Evolutionary conservation across 2,113 vertebrate genomes (phyloP).

Genomic region (Neodon shergylaensis): DNA sequence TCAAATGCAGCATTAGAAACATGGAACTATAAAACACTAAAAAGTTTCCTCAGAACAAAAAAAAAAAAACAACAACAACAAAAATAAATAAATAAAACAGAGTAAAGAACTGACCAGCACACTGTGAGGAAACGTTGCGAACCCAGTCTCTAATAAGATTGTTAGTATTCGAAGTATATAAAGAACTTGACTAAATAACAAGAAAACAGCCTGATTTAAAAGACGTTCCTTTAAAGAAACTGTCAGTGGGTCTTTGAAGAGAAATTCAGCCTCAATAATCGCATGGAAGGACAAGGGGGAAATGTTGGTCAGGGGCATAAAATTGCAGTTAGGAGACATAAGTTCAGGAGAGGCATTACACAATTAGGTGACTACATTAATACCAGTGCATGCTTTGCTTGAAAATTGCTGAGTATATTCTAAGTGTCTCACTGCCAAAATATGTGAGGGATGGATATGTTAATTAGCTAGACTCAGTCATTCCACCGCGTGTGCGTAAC

Average conservation of each 20-base stretch:
- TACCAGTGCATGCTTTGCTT: background rate
- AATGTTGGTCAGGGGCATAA: background rate
- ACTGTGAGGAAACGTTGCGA: background rate
- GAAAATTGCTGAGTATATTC: slow-evolving; percentile 26
- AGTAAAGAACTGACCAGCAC: background rate
- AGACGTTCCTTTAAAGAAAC: background rate
- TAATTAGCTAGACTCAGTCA: slow-evolving; percentile 12
- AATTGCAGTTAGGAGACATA: background rate
- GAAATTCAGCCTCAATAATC: background rate
- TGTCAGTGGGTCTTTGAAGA: background rate
- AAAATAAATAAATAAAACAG: background rate
- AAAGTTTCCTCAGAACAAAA: background rate
- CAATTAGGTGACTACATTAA: slow-evolving; percentile 4
- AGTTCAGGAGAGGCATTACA: background rate
- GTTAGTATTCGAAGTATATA: background rate
- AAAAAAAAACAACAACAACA: too few species aligned
- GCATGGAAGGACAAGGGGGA: background rate
- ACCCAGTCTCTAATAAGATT: background rate
- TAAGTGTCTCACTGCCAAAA: background rate
- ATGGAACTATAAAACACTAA: background rate
- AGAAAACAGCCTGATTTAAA: background rate
- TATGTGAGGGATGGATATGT: background rate
- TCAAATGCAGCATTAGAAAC: background rate
- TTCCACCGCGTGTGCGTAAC: background rate
- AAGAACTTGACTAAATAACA: background rate